Evolutionary conservation across 2,888 invertebrate species (phyloP).

Genomic region (Tetropium fuscum): DNA sequence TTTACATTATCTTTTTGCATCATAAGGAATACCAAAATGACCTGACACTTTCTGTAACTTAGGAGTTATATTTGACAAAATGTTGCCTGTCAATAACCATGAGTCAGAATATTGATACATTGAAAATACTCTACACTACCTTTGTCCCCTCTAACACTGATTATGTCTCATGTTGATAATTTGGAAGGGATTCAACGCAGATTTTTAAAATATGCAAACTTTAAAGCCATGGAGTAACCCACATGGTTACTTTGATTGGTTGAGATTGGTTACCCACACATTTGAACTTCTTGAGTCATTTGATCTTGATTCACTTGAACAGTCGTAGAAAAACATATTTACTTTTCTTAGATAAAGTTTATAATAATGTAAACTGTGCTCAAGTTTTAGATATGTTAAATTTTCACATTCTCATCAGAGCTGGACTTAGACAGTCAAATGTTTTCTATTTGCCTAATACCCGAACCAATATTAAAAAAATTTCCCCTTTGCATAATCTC

Average conservation of each 20-base stretch:
- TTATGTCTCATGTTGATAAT: neutral
- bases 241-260: too few relatives aligned
- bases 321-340: neutral
- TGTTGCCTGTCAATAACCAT: neutral
- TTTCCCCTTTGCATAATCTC: neutral
- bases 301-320: neutral
- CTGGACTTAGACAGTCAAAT: neutral
- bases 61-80: conserved; percentile 1
- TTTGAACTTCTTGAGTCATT: neutral
- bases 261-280: neutral
- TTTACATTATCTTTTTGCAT: too few relatives aligned
- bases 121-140: neutral
- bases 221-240: too few relatives aligned
- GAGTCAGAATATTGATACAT: neutral
- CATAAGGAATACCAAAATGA: too few relatives aligned
- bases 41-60: neutral
- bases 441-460: neutral
- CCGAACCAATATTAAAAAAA: neutral
- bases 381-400: neutral
- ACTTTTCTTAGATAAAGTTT: neutral
- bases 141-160: neutral
- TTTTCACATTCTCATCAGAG: neutral
- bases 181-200: neutral
- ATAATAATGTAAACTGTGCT: neutral
- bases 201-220: neutral